Conservation (phyloP, 2,888 invertebrate species). For the Unio pictorum region DNA sequence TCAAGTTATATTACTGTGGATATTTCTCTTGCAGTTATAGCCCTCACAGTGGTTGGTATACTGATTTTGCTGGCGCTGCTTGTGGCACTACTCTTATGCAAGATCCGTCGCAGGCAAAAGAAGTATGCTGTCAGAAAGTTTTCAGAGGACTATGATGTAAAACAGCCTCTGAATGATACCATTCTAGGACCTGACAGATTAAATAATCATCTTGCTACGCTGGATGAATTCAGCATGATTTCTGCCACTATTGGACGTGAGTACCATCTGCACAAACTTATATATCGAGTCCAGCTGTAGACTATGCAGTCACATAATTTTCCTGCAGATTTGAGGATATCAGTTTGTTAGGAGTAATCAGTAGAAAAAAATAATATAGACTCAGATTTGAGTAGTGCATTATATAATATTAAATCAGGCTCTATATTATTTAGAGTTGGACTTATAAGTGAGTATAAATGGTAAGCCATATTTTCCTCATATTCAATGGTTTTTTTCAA, state of each 20-base stretch:
- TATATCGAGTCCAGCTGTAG: no score
- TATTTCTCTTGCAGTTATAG: constrained; percentile 44
- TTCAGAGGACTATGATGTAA: constrained; percentile 50
- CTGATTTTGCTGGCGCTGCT: constrained; percentile 51
- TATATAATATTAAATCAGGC: no score
- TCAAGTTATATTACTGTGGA: not conserved
- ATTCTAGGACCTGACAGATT: constrained; percentile 17
- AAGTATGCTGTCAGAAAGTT: constrained; percentile 46
- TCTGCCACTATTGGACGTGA: constrained; percentile 56
- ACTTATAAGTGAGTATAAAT: no score
- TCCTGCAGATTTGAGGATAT: no score
- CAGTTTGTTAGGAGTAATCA: no score
- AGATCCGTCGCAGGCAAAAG: constrained; percentile 31
- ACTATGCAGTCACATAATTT: no score
- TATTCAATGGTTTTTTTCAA: no score
- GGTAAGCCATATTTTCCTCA: no score
- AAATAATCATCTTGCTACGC: constrained; percentile 54
- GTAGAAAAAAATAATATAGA: no score
- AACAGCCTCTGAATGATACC: constrained; percentile 47
- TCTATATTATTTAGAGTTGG: no score
- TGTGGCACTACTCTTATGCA: constrained; percentile 50
- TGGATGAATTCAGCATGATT: constrained; percentile 65
- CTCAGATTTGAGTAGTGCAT: no score
- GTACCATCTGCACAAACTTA: not conserved
- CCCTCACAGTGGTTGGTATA: constrained; percentile 45